Evolutionary conservation across 2,797 vertebrate species (phyloP).

Genomic region (Dendrocincla fuliginosa): DNA sequence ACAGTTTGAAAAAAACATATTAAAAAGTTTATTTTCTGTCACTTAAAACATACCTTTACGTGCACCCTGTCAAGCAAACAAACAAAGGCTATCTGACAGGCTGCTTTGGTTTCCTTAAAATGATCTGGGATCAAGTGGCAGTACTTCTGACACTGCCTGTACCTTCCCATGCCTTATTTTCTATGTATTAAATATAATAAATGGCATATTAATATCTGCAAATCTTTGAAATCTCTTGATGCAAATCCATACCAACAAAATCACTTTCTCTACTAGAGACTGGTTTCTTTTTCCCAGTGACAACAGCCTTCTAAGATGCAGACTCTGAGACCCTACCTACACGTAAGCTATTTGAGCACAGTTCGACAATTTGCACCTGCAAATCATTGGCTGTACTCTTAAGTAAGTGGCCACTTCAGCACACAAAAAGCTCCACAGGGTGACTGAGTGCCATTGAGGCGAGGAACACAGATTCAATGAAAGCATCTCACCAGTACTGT

Average conservation of each 20-base stretch:
- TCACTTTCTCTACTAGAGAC: background rate
- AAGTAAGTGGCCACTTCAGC: background rate
- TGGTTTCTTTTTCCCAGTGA: background rate
- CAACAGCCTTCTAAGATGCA: background rate
- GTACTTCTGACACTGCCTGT: background rate
- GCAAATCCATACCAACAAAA: background rate
- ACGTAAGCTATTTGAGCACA: background rate
- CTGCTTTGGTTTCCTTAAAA: background rate
- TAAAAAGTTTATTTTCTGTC: background rate
- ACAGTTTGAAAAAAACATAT: background rate
- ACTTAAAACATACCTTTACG: background rate
- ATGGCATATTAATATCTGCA: background rate
- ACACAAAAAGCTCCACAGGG: background rate
- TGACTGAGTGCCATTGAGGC: background rate
- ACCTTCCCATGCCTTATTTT: background rate
- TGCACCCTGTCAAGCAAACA: background rate
- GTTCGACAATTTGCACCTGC: background rate
- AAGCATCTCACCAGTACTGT: background rate
- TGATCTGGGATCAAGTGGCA: background rate
- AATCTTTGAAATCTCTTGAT: background rate
- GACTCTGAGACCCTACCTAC: background rate
- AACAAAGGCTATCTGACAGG: background rate
- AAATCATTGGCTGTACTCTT: background rate
- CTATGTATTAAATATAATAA: background rate
- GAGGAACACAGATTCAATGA: background rate